Evolutionary conservation across 2,113 vertebrate genomes (phyloP).

Genomic region (Uria lomvia): DNA sequence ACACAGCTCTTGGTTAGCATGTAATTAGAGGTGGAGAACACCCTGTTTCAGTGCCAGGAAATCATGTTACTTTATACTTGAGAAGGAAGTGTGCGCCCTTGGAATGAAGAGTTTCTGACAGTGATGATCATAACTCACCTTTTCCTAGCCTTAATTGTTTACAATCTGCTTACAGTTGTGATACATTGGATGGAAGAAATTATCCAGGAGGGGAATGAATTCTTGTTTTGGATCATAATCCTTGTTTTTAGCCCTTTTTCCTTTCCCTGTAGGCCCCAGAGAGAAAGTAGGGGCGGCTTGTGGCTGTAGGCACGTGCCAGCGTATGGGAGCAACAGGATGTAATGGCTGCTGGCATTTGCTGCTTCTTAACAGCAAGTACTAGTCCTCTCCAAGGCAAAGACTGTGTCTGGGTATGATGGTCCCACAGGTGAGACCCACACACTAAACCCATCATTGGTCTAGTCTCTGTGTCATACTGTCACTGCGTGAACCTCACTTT

Average conservation of each 20-base stretch:
- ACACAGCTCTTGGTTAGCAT: neutral
- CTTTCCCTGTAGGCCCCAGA: neutral
- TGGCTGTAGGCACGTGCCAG: neutral
- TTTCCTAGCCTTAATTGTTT: neutral
- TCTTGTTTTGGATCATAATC: neutral
- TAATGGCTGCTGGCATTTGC: neutral
- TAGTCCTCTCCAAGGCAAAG: neutral
- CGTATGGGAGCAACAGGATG: neutral
- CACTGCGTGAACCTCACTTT: neutral
- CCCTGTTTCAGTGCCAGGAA: neutral
- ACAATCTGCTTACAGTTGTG: neutral
- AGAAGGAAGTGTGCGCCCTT: neutral
- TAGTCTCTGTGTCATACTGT: neutral
- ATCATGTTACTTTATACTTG: accelerated
- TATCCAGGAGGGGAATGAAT: neutral
- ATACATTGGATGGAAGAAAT: neutral
- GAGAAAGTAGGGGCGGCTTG: neutral
- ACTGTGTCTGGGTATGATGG: accelerated
- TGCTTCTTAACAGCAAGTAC: neutral
- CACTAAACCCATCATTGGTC: neutral
- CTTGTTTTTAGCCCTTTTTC: neutral
- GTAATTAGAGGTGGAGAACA: neutral
- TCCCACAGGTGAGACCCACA: neutral
- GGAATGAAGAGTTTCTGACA: neutral
- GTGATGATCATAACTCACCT: neutral